Base-by-base conservation (phyloP, 1,140 invertebrate species). In the Latrodectus geometricus region DNA sequence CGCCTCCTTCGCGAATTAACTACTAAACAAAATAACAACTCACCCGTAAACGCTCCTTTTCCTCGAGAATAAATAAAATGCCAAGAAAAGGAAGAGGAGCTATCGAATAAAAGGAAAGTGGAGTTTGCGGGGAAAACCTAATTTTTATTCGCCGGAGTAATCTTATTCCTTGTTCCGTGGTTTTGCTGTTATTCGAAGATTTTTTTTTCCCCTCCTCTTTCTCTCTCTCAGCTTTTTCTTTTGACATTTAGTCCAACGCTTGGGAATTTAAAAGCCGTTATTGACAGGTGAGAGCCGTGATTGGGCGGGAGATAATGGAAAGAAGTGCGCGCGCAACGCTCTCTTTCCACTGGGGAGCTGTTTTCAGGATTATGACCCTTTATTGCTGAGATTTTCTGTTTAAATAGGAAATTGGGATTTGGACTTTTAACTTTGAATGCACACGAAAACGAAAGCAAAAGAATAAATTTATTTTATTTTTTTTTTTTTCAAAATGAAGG, bases 221-320 rank as follows among this genome's bases (percentile, higher is more conserved):
- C 52, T 20, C 54, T 17, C 54, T 76, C 50, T 54, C 35, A 15
- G 56, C 65, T 61, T 66, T 82, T 82, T 82, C 79, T 65, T 73
- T 72, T 84, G 82, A 84, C 82, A 84, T 76, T n/a, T 52, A 61
- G 72, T 66, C 72, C 82, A 84, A 54, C 61, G 82, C 74, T 86
- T 86, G 74, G 75, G 83, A 86, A 86, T 86, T 86, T 86, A 86
- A 86, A 86, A 86, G 83, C 83, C 83, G 83, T 86, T 86, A 86
- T 86, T 86, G 83, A 86, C 83, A 86, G 83, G 50, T 78, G 23
- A 15, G 83, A 74, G 23, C 73, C 66, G 81, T 83, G 83, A 86
- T 86, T 86, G 83, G 83, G 56, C 68, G 50, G 50, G 50, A 23
- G 76, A 50, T 82, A 74, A 83, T 76, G 52, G 83, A 73, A 50